phyloP scores from a whole-genome alignment of 1,140 invertebrate species.

The Zaprionus inermis region DNA sequence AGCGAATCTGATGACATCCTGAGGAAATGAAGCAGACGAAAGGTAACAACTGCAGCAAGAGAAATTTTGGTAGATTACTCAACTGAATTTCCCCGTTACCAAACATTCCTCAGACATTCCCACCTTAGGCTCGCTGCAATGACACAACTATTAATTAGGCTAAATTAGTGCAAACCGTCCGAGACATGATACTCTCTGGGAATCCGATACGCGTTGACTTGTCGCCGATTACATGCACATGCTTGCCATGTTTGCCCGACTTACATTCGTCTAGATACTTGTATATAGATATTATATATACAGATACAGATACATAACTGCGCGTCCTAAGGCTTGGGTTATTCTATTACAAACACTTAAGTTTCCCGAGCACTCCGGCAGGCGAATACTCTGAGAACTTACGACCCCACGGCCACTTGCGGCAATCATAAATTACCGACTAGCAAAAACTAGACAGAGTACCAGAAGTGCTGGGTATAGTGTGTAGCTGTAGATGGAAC shows the following conservation, averaged over 20 bases:
- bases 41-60: not conserved
- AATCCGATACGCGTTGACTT: constrained; percentile 31
- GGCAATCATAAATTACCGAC: constrained; percentile 27
- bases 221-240: not conserved
- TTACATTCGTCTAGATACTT: not conserved
- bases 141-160: not conserved
- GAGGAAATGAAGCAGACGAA: not conserved
- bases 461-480: constrained; percentile 8
- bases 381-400: constrained; percentile 28
- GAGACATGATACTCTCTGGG: constrained; percentile 15
- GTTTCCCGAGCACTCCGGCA: constrained; percentile 6
- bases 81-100: no score
- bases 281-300: not conserved
- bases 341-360: constrained; percentile 39
- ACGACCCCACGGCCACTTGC: constrained; percentile 14
- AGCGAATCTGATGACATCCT: not conserved
- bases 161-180: not conserved
- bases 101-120: not conserved
- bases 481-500: constrained; percentile 16
- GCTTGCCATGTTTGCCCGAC: not conserved
- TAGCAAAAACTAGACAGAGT: constrained; percentile 21
- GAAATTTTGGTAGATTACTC: not conserved
- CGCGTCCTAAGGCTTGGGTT: constrained; percentile 24
- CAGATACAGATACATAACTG: not conserved
- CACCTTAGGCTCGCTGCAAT: not conserved